Evolutionary conservation across 2,797 vertebrate species (phyloP), one percentile per base, ranked within the genome.

Genomic region (Caiman crocodilus): DNA sequence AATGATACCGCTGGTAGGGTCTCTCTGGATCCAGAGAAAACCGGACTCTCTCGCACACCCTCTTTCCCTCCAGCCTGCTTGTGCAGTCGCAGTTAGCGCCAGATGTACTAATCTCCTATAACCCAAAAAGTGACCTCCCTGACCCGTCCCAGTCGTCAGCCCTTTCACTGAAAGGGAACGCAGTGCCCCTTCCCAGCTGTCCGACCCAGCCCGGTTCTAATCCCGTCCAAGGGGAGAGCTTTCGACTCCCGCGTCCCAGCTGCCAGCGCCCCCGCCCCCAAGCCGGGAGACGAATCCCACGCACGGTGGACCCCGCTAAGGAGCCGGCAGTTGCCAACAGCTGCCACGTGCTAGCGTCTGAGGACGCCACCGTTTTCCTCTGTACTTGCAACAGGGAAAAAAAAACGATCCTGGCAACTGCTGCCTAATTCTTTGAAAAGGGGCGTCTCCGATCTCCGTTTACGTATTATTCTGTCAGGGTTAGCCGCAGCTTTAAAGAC

Each of bases 1-100:
- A 88, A 95, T 96, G 93, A 95, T 77, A 83, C 90, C 92, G 93
- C 83, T 87, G 57, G 15, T n/a, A 69, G 69, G 87, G 87, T 81
- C 94, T 89, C 95, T 32, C 7, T 87, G 94, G 95, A 94, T 75
- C 0, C 0, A 59, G 10, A 26, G 11, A 92, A 90, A 95, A 95
- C 58, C 82, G 91, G 61, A 92, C 86, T 92, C 92, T 89, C 92
- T 86, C 78, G 87, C 42, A 50, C 42, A 50, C 42, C 42, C 42
- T 50, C 65, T 71, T 6, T 4, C 21, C 14, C 91, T 79, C 69
- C 1, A 0, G 17, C 76, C 94, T 8, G 0, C 86, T 94, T 76
- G 4, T 0, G 5, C 56, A 50, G 79, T 88, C 25, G 88, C 76
- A 30, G 94, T 92, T 92, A 14, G 5, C 82, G 94, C 85, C 74